These are phyloP conservation scores for Cecidostiba fungosa DNA, from an alignment of 2,888 invertebrate species.

Conservation along the genomic window DNA sequence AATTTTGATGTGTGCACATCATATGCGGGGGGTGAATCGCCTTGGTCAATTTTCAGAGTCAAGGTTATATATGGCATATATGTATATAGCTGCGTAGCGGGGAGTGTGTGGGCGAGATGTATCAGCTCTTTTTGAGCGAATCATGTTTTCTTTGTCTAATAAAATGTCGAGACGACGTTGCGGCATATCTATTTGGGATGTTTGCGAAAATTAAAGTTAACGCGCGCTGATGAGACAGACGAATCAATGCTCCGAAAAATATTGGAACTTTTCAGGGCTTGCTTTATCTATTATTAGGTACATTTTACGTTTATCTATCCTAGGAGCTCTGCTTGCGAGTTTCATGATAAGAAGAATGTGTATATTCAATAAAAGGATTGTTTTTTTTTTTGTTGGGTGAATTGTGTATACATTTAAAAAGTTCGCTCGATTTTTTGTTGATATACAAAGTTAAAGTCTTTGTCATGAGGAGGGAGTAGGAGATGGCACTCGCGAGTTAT, in stretches of 20 bases:
- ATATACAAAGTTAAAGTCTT: too few species aligned
- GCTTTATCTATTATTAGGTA: too few species aligned
- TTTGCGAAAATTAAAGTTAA: neutral
- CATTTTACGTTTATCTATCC: too few species aligned
- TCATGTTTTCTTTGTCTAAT: conserved; percentile 1
- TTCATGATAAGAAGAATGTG: too few species aligned
- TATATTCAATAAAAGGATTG: too few species aligned
- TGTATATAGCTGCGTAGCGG: neutral
- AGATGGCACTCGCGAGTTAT: too few species aligned
- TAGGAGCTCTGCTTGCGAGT: too few species aligned
- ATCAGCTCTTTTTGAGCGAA: neutral
- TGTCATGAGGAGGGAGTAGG: too few species aligned
- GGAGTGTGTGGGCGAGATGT: neutral
- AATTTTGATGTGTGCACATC: neutral
- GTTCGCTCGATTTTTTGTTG: too few species aligned
- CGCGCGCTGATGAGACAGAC: neutral
- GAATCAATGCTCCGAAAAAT: neutral
- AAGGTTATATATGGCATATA: neutral
- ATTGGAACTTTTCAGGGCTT: neutral
- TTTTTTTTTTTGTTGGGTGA: too few species aligned
- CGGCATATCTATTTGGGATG: neutral
- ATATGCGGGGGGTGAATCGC: neutral
- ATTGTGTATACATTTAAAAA: too few species aligned
- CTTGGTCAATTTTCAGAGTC: conserved; percentile 3
- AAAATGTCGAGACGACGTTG: neutral